phyloP scores from a whole-genome alignment of 2,888 invertebrate genomes.

The Tinea pellionella region DNA sequence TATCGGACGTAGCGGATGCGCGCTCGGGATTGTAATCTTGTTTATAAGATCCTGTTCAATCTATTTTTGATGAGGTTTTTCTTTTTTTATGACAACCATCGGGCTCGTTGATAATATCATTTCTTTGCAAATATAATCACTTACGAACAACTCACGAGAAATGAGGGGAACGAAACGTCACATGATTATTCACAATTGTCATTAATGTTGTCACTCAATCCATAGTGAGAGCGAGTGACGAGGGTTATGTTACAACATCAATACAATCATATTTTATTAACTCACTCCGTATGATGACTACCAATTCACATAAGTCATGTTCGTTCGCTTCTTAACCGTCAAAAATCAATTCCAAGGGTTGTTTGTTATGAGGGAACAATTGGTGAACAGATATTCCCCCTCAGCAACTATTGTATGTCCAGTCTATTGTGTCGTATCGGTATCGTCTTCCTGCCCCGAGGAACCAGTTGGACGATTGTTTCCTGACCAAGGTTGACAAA shows the following conservation, averaged over 20 bases:
- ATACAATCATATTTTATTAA: not conserved
- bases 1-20: not conserved
- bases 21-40: not conserved
- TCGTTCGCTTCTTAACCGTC: not conserved
- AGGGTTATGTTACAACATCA: not conserved
- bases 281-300: not conserved
- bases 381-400: conserved; percentile 29
- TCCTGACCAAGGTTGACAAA: not conserved
- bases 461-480: conserved; percentile 2
- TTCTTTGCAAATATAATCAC: not conserved
- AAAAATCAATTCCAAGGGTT: conserved; percentile 5
- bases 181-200: not conserved
- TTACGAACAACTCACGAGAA: not conserved
- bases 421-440: conserved; percentile 18
- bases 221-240: too few species aligned
- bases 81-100: not conserved
- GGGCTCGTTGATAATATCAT: not conserved
- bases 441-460: not conserved
- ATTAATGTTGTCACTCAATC: not conserved
- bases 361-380: not conserved
- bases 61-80: conserved; percentile 1
- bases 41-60: conserved; percentile 2
- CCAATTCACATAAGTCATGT: not conserved
- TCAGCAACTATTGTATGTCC: conserved; percentile 44
- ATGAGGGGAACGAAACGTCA: not conserved